Conservation (phyloP, 2,113 vertebrate genomes). For the Neomonachus schauinslandi region DNA sequence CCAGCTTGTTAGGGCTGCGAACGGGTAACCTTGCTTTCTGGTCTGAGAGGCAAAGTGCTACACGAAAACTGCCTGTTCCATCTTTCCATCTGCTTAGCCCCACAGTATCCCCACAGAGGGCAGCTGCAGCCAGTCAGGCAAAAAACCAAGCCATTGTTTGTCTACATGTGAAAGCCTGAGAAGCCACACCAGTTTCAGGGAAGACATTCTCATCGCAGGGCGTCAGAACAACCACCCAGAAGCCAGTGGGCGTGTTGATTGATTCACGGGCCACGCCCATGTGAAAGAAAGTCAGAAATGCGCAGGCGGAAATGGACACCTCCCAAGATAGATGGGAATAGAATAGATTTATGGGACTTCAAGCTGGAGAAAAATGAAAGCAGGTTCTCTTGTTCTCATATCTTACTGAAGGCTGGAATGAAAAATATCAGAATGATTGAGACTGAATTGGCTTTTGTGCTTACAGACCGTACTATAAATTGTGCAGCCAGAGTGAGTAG, state of each 20-base stretch:
- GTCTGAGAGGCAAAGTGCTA: background rate
- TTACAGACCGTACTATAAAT: background rate
- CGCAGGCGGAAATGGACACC: background rate
- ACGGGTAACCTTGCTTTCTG: background rate
- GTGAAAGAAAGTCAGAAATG: slow-evolving; percentile 1
- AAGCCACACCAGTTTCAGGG: background rate
- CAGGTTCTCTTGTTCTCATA: background rate
- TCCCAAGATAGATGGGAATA: background rate
- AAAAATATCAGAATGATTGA: background rate
- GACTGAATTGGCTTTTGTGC: background rate
- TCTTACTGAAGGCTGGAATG: background rate
- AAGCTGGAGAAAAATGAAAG: slow-evolving; percentile 7
- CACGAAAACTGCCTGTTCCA: background rate
- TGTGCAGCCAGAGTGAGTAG: background rate
- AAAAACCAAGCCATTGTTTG: background rate
- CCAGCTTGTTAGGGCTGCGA: background rate
- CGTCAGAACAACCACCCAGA: background rate
- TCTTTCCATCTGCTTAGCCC: background rate
- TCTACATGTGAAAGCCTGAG: slow-evolving; percentile 13
- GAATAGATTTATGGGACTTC: slow-evolving; percentile 16
- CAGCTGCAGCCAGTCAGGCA: background rate
- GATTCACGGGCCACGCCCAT: background rate
- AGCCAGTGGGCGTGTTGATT: background rate
- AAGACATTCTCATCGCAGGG: background rate
- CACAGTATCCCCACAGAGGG: background rate